A percentile compares a stretch with the other conserved stretches of the same genome.
phyloP scores from a whole-genome alignment of 2,113 vertebrate species.

The Varanus salvator region DNA sequence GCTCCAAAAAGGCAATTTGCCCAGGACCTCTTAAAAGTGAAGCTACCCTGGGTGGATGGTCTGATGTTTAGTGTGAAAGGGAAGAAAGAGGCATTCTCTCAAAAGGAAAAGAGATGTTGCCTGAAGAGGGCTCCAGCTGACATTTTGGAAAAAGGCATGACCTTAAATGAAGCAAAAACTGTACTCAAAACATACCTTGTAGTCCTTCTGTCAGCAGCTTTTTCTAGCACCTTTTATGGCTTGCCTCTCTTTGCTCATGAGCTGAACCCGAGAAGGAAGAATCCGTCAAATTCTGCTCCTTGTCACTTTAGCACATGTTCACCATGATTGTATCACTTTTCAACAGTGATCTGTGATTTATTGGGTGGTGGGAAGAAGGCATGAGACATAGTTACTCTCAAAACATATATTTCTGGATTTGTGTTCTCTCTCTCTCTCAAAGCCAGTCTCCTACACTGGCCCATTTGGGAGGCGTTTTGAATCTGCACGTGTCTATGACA shows the following conservation, averaged over 20 bases:
- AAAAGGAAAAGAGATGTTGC: background rate
- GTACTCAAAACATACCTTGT: background rate
- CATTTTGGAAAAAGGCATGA: background rate
- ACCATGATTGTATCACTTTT: too few relatives aligned
- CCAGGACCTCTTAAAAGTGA: background rate
- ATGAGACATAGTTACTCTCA: background rate
- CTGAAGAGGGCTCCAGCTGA: background rate
- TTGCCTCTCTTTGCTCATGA: background rate
- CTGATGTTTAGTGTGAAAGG: too few relatives aligned
- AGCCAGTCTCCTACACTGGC: background rate
- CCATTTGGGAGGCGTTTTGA: background rate
- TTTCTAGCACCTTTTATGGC: background rate
- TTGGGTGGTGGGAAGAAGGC: too few relatives aligned
- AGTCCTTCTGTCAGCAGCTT: background rate
- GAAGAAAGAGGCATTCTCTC: too few relatives aligned
- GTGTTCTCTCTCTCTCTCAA: background rate
- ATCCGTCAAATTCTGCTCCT: background rate
- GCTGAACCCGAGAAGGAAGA: background rate
- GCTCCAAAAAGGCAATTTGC: background rate
- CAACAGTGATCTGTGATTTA: too few relatives aligned
- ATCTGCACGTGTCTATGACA: background rate
- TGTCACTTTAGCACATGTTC: background rate
- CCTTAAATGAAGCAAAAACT: background rate
- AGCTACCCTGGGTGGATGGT: background rate
- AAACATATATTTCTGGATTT: background rate